Evolutionary conservation across 2,797 vertebrate genomes (phyloP).

Genomic region (Eremophila alpestris): DNA sequence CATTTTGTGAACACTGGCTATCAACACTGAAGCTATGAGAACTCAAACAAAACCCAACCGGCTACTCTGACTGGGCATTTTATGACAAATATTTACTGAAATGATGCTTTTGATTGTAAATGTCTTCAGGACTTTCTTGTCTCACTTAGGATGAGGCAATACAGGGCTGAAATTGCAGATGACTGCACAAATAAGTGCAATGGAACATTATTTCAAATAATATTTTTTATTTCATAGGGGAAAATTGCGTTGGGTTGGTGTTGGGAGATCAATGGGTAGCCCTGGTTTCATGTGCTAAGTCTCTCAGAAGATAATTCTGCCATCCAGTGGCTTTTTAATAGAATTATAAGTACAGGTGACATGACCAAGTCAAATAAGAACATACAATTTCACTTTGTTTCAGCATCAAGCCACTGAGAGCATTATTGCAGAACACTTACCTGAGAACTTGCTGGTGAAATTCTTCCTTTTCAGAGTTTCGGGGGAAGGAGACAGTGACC

Average conservation of each 20-base stretch:
- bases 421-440: not conserved
- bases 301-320: constrained; percentile 12
- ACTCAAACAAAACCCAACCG: not conserved
- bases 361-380: not conserved
- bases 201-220: not conserved
- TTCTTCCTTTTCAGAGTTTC: not conserved
- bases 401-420: not conserved
- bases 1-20: not conserved
- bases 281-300: not conserved
- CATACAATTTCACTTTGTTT: not conserved
- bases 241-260: not conserved
- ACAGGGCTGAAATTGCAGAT: not conserved
- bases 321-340: not conserved
- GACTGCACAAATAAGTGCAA: not conserved
- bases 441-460: not conserved
- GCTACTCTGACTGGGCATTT: not conserved
- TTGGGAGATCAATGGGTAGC: not conserved
- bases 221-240: not conserved
- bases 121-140: not conserved
- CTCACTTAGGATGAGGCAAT: not conserved
- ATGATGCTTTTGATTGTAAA: not conserved
- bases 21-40: not conserved
- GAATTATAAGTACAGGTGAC: not conserved
- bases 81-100: not conserved
- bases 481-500: not conserved